A percentile compares a stretch with the other conserved stretches of the same genome.
phyloP scores from a whole-genome alignment of 2,797 vertebrate species.

The Liasis olivaceus region DNA sequence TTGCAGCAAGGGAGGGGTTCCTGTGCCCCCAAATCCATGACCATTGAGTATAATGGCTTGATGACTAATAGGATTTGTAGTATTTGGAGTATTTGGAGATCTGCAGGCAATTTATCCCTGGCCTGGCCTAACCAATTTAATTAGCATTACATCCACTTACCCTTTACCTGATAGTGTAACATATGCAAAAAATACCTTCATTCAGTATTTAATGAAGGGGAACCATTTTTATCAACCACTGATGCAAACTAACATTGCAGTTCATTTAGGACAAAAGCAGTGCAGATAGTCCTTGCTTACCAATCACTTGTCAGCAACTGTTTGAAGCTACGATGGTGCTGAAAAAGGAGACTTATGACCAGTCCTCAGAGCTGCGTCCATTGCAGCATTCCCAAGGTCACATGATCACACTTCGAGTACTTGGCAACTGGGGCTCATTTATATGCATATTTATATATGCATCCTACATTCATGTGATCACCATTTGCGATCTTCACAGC shows the following conservation, averaged over 20 bases:
- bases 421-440: too few relatives aligned
- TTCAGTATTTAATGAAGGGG: not conserved
- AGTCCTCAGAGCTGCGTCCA: too few relatives aligned
- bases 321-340: too few relatives aligned
- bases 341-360: too few relatives aligned
- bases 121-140: not conserved
- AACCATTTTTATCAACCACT: not conserved
- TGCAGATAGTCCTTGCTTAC: too few relatives aligned
- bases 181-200: not conserved
- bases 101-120: not conserved
- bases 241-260: not conserved
- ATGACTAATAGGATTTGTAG: not conserved
- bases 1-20: not conserved
- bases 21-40: not conserved
- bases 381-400: too few relatives aligned
- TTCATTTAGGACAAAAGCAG: not conserved
- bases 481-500: too few relatives aligned
- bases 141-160: not conserved
- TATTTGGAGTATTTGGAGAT: not conserved
- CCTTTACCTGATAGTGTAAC: not conserved
- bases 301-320: too few relatives aligned
- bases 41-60: not conserved
- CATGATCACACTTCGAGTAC: too few relatives aligned
- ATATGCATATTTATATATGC: too few relatives aligned
- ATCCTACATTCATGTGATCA: too few relatives aligned